Percentiles rank a stretch among this genome's conserved stretches.
These are phyloP conservation scores for Pachycephala philippinensis DNA, from an alignment of 2,113 vertebrate species.

Conservation along the genomic window DNA sequence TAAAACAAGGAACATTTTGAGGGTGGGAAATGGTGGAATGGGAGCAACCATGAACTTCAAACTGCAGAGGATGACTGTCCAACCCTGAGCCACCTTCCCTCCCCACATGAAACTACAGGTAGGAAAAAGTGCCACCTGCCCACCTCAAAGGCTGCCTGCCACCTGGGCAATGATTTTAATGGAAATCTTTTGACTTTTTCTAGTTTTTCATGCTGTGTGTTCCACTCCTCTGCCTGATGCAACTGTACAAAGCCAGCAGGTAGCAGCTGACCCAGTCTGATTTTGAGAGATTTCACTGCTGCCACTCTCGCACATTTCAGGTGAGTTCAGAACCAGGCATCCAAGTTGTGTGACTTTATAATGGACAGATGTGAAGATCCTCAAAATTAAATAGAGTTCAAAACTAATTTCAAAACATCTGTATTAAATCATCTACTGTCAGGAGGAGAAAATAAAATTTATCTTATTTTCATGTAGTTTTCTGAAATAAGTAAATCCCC, in stretches of 20 bases:
- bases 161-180: not conserved
- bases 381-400: not conserved
- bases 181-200: not conserved
- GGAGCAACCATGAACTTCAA: not conserved
- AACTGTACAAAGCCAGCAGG: not conserved
- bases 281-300: not conserved
- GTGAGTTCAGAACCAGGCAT: not conserved
- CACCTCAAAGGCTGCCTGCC: not conserved
- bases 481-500: not conserved
- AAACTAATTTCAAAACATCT: not conserved
- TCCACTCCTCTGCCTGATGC: not conserved
- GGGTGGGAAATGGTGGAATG: not conserved
- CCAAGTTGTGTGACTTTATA: not conserved
- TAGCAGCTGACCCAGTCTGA: not conserved
- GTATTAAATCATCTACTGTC: not conserved
- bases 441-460: not conserved
- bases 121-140: not conserved
- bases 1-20: constrained; percentile 40
- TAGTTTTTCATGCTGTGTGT: not conserved
- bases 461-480: not conserved
- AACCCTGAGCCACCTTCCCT: not conserved
- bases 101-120: not conserved
- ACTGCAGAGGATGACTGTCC: not conserved
- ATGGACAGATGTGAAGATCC: not conserved
- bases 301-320: not conserved